These are phyloP conservation scores for Sminthurinus aureus DNA, from an alignment of 2,888 invertebrate species.

Conservation along the genomic window DNA sequence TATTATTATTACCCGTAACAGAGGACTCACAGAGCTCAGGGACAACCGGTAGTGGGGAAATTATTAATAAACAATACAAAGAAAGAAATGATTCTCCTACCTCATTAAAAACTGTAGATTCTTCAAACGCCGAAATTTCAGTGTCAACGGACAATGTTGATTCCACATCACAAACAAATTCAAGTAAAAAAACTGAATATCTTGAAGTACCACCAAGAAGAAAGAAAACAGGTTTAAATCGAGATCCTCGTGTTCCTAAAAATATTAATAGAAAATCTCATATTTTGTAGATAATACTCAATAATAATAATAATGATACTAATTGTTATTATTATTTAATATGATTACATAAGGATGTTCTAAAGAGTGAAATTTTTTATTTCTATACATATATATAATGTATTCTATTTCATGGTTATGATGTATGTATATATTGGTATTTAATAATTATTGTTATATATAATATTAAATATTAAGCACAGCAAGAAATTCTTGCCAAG, in stretches of 20 bases:
- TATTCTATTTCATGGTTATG: background rate
- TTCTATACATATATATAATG: background rate
- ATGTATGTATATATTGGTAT: background rate
- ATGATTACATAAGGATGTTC: background rate
- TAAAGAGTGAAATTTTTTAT: background rate
- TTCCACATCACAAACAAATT: conserved; percentile 40
- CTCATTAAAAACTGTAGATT: background rate
- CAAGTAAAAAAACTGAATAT: conserved; percentile 46
- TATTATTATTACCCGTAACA: background rate
- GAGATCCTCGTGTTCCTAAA: conserved; percentile 55
- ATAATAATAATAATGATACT: background rate
- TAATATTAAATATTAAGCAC: too few relatives aligned
- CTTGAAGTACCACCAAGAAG: conserved; percentile 53
- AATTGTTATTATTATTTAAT: background rate
- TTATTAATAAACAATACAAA: background rate
- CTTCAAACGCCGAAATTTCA: background rate
- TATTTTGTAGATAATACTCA: background rate
- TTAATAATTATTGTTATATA: too few relatives aligned
- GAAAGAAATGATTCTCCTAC: background rate
- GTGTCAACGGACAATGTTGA: conserved; percentile 29
- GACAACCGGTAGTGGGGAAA: background rate
- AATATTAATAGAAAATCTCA: conserved; percentile 42
- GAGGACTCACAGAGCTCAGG: background rate
- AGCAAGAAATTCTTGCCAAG: too few relatives aligned
- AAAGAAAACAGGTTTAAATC: conserved; percentile 49